A percentile compares a stretch with the other conserved stretches of the same genome.
phyloP scores from a whole-genome alignment of 35 echinoderm and acorn worm species.

The Chiridota heheva region DNA sequence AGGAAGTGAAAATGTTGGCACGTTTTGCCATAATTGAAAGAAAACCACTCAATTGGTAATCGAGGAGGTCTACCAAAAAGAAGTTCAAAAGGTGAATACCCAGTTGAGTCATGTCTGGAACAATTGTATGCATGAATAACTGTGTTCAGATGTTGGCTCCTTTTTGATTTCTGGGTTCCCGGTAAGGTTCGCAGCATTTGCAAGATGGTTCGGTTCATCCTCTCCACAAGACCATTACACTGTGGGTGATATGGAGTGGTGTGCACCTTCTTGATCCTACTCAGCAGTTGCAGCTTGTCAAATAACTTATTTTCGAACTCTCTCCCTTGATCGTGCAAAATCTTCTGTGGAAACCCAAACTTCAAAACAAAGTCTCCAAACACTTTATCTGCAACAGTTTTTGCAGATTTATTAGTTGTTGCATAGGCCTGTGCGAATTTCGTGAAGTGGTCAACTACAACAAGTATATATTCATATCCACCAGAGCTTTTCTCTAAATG shows the following conservation, averaged over 20 bases:
- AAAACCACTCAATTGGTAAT: slow-evolving; percentile 55
- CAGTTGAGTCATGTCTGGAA: slow-evolving; percentile 47
- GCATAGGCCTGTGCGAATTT: slow-evolving; percentile 65
- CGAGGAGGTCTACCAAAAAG: slow-evolving; percentile 55
- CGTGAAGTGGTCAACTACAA: slow-evolving; percentile 63
- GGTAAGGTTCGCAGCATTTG: slow-evolving; percentile 25
- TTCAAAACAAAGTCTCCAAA: slow-evolving; percentile 49
- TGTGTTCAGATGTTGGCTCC: slow-evolving; percentile 37
- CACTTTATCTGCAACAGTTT: slow-evolving; percentile 22
- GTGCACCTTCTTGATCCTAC: slow-evolving; percentile 28
- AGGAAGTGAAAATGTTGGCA: too few relatives aligned
- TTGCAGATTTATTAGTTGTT: slow-evolving; percentile 18
- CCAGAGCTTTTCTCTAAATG: slow-evolving; percentile 51
- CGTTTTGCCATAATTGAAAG: too few relatives aligned
- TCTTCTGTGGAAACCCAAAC: slow-evolving; percentile 29
- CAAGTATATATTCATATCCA: slow-evolving; percentile 57
- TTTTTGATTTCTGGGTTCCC: slow-evolving; percentile 37
- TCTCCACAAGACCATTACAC: slow-evolving; percentile 36
- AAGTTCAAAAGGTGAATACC: slow-evolving; percentile 55
- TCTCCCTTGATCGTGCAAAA: slow-evolving; percentile 39
- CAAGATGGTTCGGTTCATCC: slow-evolving; percentile 48
- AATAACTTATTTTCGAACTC: slow-evolving; percentile 53
- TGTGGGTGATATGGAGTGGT: slow-evolving; percentile 55
- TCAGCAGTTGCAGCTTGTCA: slow-evolving; percentile 8
- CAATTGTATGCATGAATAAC: slow-evolving; percentile 78